Evolutionary conservation across 2,797 vertebrate species (phyloP), one percentile per base, ranked within the genome.

Genomic region (Paedocypris micromegethes): DNA sequence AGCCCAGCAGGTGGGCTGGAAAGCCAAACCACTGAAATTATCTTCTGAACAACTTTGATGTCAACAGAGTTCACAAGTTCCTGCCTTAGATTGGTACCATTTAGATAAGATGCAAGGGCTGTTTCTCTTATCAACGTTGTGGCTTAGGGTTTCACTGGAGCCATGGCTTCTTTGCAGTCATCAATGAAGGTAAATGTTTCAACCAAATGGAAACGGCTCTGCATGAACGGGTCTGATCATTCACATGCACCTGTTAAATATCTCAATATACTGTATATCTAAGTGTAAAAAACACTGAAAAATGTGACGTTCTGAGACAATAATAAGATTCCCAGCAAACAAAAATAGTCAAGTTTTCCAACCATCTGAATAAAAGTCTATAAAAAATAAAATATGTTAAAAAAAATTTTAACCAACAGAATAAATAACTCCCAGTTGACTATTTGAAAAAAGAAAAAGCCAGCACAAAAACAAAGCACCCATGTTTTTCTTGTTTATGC

Each of bases 31-130:
- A 64, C 64, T 68, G 44, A 70, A 57, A 70, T 75, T 72, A 67
- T 45, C 58, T 45, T 53, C 45, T 76, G 75, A 74, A 70, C 67
- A 5, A 58, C 79, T 80, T 81, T 82, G 77, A 80, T 80, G 77
- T 75, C 72, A 77, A 63, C 23, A 66, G 65, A 66, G 79, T 81
- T 81, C 78, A 78, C 74, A 73, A 75, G 76, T 75, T 78, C 71
- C 71, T 73, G 68, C 52, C 52, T 59, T 73, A 66, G 63, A 77
- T 79, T 65, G 74, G 75, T 66, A 72, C 56, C 56, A 70, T 73
- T 76, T 59, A 72, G 75, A 79, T 79, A 81, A 52, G 40, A 61
- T 3, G 4, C 37, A 40, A 50, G 56, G 44, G 50, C 9, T 63
- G 51, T 71, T 65, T 50, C 39, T 39, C 51, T 64, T 56, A 68